Evolutionary conservation across 1,140 invertebrate species (phyloP), one percentile per base, ranked within the genome.

Genomic region (Pogonus chalceus): DNA sequence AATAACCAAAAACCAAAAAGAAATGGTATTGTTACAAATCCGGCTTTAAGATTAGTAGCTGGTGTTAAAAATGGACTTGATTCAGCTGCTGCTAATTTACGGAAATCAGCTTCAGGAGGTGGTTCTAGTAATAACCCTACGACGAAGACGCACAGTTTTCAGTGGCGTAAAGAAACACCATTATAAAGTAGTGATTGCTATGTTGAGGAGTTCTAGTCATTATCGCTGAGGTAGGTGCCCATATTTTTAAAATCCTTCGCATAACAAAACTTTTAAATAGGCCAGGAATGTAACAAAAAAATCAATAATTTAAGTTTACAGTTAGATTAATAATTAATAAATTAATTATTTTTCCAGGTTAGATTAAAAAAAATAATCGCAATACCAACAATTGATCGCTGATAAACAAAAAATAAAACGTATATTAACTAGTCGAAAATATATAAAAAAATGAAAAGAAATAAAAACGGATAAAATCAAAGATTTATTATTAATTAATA

Each of bases 21-120:
- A 56, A 94, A 93, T 66, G 90, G 91, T 2, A 90, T 93, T 56
- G 89, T 92, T 7, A 92, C 90, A 2, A 95, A 95, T 69, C 91
- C 91, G 31, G 91, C 90, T 52, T 83, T 91, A 76, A 77, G 85
- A 62, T 75, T 88, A 51, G 77, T 81, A 26, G 76, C 76, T 21
- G 79, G 78, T 31, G 85, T 90, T 58, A 79, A 80, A 62, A 84
- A 81, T 67, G 82, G 82, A 58, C 75, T 85, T 60, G 82, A 85
- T 65, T 74, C 76, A 12, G 77, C 77, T 10, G 77, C 76, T 4
- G 73, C 71, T n/a, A 70, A 71, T 59, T 63, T 72, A 39, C 62
- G 72, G 37, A 69, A 73, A 57, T 70, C 67, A 21, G 69, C 75
- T 64, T 58, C 68, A 59, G 51, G 71, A 69, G 31, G 70, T 69